Evolutionary conservation across 2,113 vertebrate species (phyloP).

Genomic region (Puffinus mauretanicus): DNA sequence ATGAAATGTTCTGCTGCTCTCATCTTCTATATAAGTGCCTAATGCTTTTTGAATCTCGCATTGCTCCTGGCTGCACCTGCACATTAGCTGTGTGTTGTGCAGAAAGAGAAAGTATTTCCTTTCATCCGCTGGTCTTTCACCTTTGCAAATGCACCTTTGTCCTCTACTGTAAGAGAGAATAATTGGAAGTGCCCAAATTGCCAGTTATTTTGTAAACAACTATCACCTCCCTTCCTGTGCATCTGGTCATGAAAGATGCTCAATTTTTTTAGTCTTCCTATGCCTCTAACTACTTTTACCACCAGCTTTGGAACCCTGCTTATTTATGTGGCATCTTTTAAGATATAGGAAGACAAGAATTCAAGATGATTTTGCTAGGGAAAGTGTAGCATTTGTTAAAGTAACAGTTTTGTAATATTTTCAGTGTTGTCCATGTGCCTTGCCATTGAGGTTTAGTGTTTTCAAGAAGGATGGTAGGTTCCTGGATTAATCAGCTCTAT

Average conservation of each 20-base stretch:
- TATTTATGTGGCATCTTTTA: not conserved
- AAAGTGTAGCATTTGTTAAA: not conserved
- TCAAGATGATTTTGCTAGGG: not conserved
- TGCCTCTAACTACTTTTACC: not conserved
- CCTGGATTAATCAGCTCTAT: not conserved
- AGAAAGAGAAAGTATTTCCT: not conserved
- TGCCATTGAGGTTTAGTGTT: not conserved
- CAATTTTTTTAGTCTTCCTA: not conserved
- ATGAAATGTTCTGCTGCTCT: slow-evolving; percentile 1
- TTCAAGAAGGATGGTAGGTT: not conserved
- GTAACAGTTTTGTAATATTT: not conserved
- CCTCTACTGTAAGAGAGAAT: not conserved
- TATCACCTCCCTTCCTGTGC: not conserved
- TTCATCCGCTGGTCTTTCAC: slow-evolving; percentile 14
- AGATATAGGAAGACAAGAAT: not conserved
- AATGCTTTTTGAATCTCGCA: not conserved
- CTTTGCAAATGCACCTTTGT: slow-evolving; percentile 17
- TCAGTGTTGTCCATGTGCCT: not conserved
- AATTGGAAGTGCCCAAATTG: slow-evolving; percentile 2
- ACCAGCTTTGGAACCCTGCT: not conserved
- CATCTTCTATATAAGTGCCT: not conserved
- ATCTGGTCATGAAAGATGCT: not conserved
- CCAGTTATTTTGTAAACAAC: not conserved
- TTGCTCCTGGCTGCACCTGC: not conserved
- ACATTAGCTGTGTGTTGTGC: not conserved